phyloP scores from a whole-genome alignment of 2,888 invertebrate genomes.

The Eulithis testata region DNA sequence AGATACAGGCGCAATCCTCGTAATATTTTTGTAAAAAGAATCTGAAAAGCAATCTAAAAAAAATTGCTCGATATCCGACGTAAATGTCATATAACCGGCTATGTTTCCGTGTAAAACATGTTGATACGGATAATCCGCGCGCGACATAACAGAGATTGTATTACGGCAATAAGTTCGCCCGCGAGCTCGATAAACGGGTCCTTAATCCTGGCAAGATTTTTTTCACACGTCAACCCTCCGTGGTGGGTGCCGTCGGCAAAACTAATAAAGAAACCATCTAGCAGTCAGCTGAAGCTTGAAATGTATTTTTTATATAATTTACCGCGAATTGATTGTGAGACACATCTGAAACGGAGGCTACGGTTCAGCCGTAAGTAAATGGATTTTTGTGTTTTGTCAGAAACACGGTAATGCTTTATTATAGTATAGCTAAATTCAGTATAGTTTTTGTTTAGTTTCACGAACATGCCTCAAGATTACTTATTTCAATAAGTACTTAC shows the following conservation, averaged over 20 bases:
- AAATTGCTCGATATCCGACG: conserved; percentile 34
- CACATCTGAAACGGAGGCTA: conserved; percentile 58
- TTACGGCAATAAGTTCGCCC: conserved; percentile 79
- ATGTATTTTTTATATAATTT: conserved; percentile 86
- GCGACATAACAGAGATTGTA: conserved; percentile 82
- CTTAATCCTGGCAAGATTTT: conserved; percentile 76
- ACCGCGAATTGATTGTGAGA: conserved; percentile 78
- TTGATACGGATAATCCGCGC: conserved; percentile 74
- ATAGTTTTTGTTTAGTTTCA: no score
- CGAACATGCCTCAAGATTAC: no score
- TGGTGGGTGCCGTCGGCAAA: conserved; percentile 69
- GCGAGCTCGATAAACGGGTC: conserved; percentile 73
- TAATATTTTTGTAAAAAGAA: background rate
- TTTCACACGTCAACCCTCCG: conserved; percentile 78
- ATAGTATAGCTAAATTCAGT: no score
- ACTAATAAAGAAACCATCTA: conserved; percentile 85
- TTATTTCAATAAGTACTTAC: no score
- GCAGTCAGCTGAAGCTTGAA: conserved; percentile 83
- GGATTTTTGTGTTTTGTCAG: conserved; percentile 3
- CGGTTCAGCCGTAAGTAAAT: conserved; percentile 20
- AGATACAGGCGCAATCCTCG: no score
- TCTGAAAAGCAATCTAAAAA: conserved; percentile 33
- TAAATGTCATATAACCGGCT: conserved; percentile 36
- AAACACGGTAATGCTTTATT: background rate
- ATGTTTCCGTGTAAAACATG: conserved; percentile 62